These are phyloP conservation scores for Eumaeus atala DNA, from an alignment of 1,140 invertebrate genomes.

Conservation along the genomic window DNA sequence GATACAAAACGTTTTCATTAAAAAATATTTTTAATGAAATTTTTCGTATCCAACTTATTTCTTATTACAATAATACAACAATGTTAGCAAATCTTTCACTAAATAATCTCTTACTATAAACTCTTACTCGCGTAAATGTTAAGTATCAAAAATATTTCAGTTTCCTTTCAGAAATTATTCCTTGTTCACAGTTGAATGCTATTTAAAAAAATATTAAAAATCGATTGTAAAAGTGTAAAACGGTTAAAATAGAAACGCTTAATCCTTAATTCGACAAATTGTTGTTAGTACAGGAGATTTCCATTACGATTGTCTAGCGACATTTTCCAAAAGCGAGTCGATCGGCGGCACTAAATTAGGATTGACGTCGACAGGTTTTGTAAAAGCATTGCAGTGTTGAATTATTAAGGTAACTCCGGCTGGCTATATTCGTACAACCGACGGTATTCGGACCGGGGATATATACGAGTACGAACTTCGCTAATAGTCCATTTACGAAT, in stretches of 20 bases:
- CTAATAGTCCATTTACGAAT: constrained; percentile 58
- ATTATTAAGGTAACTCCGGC: constrained; percentile 68
- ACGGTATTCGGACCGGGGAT: constrained; percentile 28
- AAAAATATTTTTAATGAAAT: too few species aligned
- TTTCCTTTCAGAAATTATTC: too few species aligned
- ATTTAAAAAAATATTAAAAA: too few species aligned
- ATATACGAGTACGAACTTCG: constrained; percentile 44
- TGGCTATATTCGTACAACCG: constrained; percentile 63
- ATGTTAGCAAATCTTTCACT: too few species aligned
- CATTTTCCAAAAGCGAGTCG: constrained; percentile 62
- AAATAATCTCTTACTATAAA: too few species aligned
- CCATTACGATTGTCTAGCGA: constrained; percentile 68
- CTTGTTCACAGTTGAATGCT: too few species aligned
- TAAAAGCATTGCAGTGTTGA: constrained; percentile 74
- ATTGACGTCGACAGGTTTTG: constrained; percentile 72
- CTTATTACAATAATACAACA: too few species aligned
- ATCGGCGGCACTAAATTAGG: constrained; percentile 65
- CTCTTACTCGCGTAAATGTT: too few species aligned
- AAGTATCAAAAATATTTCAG: too few species aligned
- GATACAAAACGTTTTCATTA: too few species aligned
- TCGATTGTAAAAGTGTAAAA: not conserved
- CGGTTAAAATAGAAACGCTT: constrained; percentile 8
- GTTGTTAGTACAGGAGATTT: constrained; percentile 49
- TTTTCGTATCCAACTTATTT: too few species aligned
- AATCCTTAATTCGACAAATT: constrained; percentile 14